A percentile compares a stretch with the other conserved stretches of the same genome.
Evolutionary conservation across 2,797 vertebrate genomes (phyloP).

Genomic region (Microhierax caerulescens): DNA sequence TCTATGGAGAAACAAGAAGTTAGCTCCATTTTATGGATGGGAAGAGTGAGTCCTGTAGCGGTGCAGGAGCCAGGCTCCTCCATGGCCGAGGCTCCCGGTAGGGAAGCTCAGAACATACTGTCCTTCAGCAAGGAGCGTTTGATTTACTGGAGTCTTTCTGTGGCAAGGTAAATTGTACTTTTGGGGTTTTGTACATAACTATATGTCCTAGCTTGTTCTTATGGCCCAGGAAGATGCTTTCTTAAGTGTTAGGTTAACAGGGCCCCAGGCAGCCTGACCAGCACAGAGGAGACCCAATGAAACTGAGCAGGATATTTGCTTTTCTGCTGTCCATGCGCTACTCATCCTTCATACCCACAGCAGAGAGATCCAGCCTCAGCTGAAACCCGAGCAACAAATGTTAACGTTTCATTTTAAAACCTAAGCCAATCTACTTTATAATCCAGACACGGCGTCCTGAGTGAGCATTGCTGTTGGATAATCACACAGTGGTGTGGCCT

Average conservation of each 20-base stretch:
- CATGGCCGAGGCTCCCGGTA: background rate
- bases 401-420: constrained; percentile 41
- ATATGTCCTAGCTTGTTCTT: accelerated
- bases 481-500: constrained; percentile 55
- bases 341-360: background rate
- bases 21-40: background rate
- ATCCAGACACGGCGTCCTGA: constrained; percentile 50
- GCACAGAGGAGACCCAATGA: background rate
- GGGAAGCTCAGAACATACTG: accelerated
- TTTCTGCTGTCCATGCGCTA: accelerated
- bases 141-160: background rate
- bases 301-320: accelerated
- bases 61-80: background rate
- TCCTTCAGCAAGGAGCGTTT: background rate
- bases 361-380: background rate
- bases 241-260: background rate
- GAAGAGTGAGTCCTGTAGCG: background rate
- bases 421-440: constrained; percentile 53
- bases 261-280: background rate
- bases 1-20: background rate
- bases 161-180: accelerated
- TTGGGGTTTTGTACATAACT: accelerated
- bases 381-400: constrained; percentile 10
- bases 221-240: background rate
- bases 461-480: constrained; percentile 57